Evolutionary conservation across 2,888 invertebrate species (phyloP).

Genomic region (Xylocampa areola): DNA sequence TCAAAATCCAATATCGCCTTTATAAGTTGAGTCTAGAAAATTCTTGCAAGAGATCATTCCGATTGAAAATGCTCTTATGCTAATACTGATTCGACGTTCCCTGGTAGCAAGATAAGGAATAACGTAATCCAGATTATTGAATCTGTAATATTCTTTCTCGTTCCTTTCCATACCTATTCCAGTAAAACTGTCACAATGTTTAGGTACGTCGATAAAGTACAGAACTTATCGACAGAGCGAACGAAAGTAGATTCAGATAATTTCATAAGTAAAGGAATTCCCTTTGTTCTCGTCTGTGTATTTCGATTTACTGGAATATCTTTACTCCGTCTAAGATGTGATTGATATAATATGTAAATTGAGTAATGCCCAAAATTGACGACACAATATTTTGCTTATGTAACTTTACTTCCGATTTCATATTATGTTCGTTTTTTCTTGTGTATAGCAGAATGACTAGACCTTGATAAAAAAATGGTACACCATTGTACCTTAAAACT

Average conservation of each 20-base stretch:
- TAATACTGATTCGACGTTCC: constrained; percentile 59
- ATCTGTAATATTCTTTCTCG: constrained; percentile 49
- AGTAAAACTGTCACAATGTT: constrained; percentile 49
- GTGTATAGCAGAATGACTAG: too few relatives aligned
- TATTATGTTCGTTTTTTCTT: too few relatives aligned
- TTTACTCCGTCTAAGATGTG: constrained; percentile 22
- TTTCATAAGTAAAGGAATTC: constrained; percentile 45
- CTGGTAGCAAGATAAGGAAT: constrained; percentile 52
- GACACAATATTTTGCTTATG: not conserved
- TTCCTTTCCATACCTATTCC: constrained; percentile 25
- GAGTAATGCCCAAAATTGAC: constrained; percentile 11
- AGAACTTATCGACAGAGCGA: constrained; percentile 31
- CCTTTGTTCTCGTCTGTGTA: constrained; percentile 43
- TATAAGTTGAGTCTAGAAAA: constrained; percentile 63
- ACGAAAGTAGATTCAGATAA: constrained; percentile 36
- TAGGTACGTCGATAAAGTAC: constrained; percentile 46
- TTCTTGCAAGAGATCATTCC: constrained; percentile 66
- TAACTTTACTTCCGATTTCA: too few relatives aligned
- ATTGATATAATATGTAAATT: constrained; percentile 23
- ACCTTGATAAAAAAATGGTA: too few relatives aligned
- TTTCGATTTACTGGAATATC: constrained; percentile 27
- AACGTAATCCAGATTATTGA: constrained; percentile 58
- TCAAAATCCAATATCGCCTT: constrained; percentile 81
- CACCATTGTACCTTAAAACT: too few relatives aligned
- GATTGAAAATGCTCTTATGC: constrained; percentile 73